phyloP scores from a whole-genome alignment of 2,797 vertebrate species.

The Florisuga fusca region DNA sequence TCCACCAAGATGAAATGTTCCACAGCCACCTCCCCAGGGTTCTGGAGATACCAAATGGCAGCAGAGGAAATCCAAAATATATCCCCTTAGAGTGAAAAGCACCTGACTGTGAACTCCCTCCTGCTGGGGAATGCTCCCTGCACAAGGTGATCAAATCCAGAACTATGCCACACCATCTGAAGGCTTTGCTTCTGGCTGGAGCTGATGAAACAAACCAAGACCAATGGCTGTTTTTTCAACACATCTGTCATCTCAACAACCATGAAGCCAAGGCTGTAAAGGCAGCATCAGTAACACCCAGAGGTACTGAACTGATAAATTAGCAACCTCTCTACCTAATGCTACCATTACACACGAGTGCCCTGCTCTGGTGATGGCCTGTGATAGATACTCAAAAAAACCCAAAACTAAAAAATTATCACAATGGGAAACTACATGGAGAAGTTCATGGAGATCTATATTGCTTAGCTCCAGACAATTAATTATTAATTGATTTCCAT shows the following conservation, averaged over 20 bases:
- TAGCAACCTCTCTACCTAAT: neutral
- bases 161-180: rapidly evolving
- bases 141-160: rapidly evolving
- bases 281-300: neutral
- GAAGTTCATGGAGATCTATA: neutral
- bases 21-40: neutral
- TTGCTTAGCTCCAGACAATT: neutral
- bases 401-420: neutral
- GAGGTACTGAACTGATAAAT: neutral
- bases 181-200: neutral
- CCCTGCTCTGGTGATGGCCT: neutral
- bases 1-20: neutral
- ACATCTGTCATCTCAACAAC: neutral
- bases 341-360: neutral
- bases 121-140: neutral
- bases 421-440: neutral
- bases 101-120: no score
- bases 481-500: neutral
- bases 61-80: neutral
- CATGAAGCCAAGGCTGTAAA: neutral
- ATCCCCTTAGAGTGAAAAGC: neutral
- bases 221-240: neutral
- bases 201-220: neutral
- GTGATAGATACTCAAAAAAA: neutral
- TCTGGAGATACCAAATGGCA: neutral